Evolutionary conservation across 2,797 vertebrate species (phyloP).

Genomic region (Phalanger gymnotis): DNA sequence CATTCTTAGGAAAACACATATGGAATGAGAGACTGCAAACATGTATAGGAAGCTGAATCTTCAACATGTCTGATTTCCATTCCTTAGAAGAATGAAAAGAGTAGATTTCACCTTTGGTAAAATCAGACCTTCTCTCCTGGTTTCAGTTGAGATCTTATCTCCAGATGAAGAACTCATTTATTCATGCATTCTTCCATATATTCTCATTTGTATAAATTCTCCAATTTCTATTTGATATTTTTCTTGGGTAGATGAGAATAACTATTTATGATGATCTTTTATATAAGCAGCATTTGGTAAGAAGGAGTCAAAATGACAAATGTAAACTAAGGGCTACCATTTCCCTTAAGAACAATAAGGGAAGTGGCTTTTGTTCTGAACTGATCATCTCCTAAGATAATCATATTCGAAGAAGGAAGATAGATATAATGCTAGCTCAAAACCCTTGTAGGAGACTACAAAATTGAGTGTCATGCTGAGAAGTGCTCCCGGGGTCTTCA

Average conservation of each 20-base stretch:
- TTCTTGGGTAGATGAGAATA: background rate
- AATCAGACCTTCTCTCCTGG: background rate
- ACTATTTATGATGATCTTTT: background rate
- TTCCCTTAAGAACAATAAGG: background rate
- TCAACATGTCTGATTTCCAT: background rate
- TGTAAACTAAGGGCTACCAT: background rate
- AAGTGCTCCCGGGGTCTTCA: background rate
- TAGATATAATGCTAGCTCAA: background rate
- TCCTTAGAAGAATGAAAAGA: background rate
- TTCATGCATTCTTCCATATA: background rate
- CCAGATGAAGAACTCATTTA: background rate
- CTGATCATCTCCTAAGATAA: no score
- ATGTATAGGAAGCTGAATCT: background rate
- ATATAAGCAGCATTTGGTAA: background rate
- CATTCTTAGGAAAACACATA: background rate
- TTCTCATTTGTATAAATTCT: background rate
- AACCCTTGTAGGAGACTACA: background rate
- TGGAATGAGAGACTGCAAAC: background rate
- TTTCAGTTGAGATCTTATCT: background rate
- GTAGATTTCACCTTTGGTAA: background rate
- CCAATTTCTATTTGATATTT: background rate
- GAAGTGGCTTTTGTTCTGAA: no score
- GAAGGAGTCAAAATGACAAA: background rate
- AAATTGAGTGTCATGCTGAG: background rate
- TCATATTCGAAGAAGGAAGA: no score